A percentile compares a stretch with the other conserved stretches of the same genome.
Evolutionary conservation across 2,113 vertebrate species (phyloP).

Genomic region (Ellobius talpinus): DNA sequence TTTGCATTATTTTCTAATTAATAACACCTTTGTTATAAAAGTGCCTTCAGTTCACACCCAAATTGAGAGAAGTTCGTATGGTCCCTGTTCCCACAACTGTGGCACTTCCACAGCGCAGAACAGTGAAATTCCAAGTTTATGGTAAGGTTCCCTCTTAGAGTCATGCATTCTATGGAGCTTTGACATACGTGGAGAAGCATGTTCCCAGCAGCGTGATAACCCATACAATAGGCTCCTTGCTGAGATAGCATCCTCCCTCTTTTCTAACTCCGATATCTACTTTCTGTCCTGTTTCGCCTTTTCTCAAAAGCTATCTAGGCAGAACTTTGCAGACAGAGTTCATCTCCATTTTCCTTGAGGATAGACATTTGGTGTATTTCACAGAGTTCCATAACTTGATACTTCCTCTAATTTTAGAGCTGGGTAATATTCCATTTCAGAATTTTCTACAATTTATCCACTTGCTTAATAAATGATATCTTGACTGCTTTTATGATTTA

Average conservation of each 20-base stretch:
- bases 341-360: not conserved
- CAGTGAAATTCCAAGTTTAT: not conserved
- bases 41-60: not conserved
- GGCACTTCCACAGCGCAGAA: not conserved
- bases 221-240: not conserved
- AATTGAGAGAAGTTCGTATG: not conserved
- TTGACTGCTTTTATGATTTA: not conserved
- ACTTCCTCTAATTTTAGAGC: not conserved
- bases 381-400: not conserved
- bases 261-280: not conserved
- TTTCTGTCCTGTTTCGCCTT: not conserved
- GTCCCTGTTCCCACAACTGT: no score
- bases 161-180: not conserved
- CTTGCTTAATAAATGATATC: not conserved
- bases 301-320: not conserved
- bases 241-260: not conserved
- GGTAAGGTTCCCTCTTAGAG: not conserved
- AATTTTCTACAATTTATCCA: not conserved
- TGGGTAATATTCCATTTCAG: not conserved
- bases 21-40: not conserved
- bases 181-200: not conserved
- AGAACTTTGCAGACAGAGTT: fast-evolving
- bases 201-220: not conserved
- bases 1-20: not conserved
- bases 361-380: not conserved